Evolutionary conservation across 1,140 invertebrate genomes (phyloP).

Genomic region (Calosoma granatense): DNA sequence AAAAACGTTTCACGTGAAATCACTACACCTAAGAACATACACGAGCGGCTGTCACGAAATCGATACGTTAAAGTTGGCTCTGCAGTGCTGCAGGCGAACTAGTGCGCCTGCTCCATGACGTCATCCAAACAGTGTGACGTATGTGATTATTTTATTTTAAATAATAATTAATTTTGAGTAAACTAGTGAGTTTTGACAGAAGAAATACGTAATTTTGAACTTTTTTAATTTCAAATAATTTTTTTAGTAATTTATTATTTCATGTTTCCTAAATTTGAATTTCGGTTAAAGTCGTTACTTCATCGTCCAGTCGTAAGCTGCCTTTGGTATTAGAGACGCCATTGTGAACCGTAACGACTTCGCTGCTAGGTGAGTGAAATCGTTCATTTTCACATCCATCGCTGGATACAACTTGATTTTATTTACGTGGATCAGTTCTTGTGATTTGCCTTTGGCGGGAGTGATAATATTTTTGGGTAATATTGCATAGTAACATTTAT

Average conservation of each 20-base stretch:
- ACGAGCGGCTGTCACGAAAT: slow-evolving; percentile 54
- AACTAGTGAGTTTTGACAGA: background rate
- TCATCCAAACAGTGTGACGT: background rate
- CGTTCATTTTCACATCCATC: slow-evolving; percentile 52
- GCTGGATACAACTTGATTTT: slow-evolving; percentile 45
- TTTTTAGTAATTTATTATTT: background rate
- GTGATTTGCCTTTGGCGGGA: slow-evolving; percentile 24
- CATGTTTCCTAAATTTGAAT: background rate
- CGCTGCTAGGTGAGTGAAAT: slow-evolving; percentile 46
- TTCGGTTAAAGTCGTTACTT: background rate
- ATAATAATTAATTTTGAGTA: background rate
- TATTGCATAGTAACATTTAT: slow-evolving; percentile 34
- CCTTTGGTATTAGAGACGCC: slow-evolving; percentile 44
- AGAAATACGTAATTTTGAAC: background rate
- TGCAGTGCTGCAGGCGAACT: slow-evolving; percentile 52
- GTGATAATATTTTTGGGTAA: slow-evolving; percentile 34
- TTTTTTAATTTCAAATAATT: slow-evolving; percentile 9
- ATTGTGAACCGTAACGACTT: slow-evolving; percentile 72
- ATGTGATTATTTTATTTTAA: background rate
- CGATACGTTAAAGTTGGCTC: slow-evolving; percentile 49
- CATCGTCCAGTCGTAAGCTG: slow-evolving; percentile 6
- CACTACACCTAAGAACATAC: slow-evolving; percentile 62
- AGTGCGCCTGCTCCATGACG: slow-evolving; percentile 40
- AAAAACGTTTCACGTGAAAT: slow-evolving; percentile 59
- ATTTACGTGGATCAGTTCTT: slow-evolving; percentile 34